Percentiles rank a stretch among this genome's conserved stretches.
These are phyloP conservation scores for Glossophaga mutica DNA, from an alignment of 2,797 vertebrate genomes.

Conservation along the genomic window DNA sequence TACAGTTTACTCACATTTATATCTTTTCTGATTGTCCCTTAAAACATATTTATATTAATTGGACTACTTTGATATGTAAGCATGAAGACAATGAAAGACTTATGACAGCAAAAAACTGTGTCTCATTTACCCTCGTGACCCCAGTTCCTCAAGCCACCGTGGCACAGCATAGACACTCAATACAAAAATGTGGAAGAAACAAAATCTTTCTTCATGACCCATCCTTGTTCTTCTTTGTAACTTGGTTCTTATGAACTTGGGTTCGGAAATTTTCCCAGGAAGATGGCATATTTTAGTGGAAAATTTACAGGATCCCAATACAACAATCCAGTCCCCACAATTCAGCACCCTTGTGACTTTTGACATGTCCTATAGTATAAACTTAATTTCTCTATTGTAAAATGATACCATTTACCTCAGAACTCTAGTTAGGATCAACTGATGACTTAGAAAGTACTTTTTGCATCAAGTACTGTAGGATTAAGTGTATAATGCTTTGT, in stretches of 20 bases:
- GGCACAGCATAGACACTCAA: neutral
- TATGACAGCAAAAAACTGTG: neutral
- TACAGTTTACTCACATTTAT: neutral
- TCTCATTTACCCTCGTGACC: neutral
- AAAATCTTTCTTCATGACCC: neutral
- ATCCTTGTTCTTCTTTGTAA: neutral
- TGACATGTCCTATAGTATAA: neutral
- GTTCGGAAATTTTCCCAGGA: neutral
- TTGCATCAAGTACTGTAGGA: neutral
- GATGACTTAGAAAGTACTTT: neutral
- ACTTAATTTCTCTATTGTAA: neutral
- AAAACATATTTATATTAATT: neutral
- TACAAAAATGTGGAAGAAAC: neutral
- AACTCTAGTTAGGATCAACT: neutral
- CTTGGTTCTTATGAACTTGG: neutral
- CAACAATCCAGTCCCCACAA: neutral
- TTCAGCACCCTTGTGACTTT: neutral
- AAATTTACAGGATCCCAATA: neutral
- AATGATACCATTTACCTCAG: neutral
- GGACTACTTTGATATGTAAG: neutral
- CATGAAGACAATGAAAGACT: neutral
- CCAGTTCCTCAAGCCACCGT: neutral
- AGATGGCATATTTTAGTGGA: neutral
- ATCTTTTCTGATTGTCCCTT: neutral
- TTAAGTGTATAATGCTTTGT: neutral